Conservation (phyloP, 2,888 invertebrate genomes). For the Dione juno region DNA sequence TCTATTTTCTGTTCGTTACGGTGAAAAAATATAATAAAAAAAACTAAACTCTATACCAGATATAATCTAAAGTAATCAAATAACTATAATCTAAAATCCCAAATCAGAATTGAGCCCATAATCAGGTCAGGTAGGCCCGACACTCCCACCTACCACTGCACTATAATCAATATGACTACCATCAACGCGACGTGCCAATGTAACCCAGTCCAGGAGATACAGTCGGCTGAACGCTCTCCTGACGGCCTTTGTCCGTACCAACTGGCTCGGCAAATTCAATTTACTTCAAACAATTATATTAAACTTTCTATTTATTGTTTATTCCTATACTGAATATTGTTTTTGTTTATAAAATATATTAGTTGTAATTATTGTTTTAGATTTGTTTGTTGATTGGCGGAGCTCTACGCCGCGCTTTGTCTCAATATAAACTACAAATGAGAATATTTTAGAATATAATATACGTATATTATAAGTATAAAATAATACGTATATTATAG, state of each 20-base stretch:
- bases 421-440: too few relatives aligned
- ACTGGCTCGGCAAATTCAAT: slow-evolving; percentile 60
- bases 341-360: neutral
- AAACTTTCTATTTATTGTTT: slow-evolving; percentile 29
- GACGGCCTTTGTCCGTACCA: slow-evolving; percentile 49
- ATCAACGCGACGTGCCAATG: neutral
- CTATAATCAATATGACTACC: neutral
- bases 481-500: too few relatives aligned
- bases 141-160: neutral
- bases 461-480: too few relatives aligned
- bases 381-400: too few relatives aligned
- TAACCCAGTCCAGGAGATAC: slow-evolving; percentile 56
- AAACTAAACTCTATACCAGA: too few relatives aligned
- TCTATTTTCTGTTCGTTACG: too few relatives aligned
- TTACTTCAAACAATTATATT: slow-evolving; percentile 50
- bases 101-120: neutral
- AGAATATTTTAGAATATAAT: too few relatives aligned
- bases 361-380: too few relatives aligned
- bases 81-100: too few relatives aligned
- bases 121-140: too few relatives aligned
- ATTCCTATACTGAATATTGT: slow-evolving; percentile 22
- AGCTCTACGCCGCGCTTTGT: neutral
- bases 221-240: slow-evolving; percentile 62
- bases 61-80: too few relatives aligned
- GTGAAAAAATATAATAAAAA: too few relatives aligned